phyloP scores from a whole-genome alignment of 2,888 invertebrate genomes.

The Euclidia mi region DNA sequence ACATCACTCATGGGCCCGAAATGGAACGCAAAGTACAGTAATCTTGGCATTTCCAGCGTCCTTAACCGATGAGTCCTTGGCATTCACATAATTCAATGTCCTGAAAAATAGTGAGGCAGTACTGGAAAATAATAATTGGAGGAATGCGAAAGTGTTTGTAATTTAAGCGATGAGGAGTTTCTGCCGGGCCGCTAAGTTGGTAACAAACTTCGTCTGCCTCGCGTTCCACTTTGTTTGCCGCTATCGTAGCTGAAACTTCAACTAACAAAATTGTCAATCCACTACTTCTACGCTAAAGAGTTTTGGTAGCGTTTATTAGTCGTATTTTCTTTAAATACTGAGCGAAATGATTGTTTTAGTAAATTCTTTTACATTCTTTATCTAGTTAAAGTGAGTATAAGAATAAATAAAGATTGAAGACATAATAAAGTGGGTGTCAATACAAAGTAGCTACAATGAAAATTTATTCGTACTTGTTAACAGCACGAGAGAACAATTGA shows the following conservation, averaged over 20 bases:
- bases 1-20: conserved; percentile 63
- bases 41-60: conserved; percentile 39
- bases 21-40: conserved; percentile 45
- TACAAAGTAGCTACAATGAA: no score
- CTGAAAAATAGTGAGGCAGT: conserved; percentile 42
- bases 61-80: conserved; percentile 25
- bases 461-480: no score
- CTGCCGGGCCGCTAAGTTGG: conserved; percentile 23
- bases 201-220: conserved; percentile 28
- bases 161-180: conserved; percentile 33
- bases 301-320: conserved; percentile 1
- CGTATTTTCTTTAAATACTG: no score
- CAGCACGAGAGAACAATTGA: no score
- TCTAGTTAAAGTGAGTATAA: no score
- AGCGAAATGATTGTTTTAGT: no score
- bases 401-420: no score
- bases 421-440: no score
- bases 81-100: conserved; percentile 45
- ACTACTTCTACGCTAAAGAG: conserved; percentile 1
- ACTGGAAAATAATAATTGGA: conserved; percentile 34
- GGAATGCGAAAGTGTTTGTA: conserved; percentile 23
- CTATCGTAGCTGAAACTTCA: conserved; percentile 31
- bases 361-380: no score
- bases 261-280: conserved; percentile 39
- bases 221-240: conserved; percentile 24